A percentile compares a stretch with the other conserved stretches of the same genome.
Evolutionary conservation across 1,140 invertebrate species (phyloP).

Genomic region (Drosophila nigrodunni): DNA sequence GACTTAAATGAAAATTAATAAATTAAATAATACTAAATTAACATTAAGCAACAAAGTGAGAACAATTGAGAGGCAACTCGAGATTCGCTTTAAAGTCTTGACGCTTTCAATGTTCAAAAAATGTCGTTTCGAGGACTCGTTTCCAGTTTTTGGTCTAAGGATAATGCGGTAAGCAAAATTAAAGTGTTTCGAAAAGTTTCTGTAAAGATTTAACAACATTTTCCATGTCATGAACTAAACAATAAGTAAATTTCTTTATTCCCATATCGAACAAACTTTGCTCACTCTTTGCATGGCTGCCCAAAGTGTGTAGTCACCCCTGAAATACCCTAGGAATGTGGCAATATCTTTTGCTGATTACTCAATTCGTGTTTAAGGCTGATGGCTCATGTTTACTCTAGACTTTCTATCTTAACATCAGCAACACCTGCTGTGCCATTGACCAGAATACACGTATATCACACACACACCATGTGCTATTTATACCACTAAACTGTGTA

Average conservation of each 20-base stretch:
- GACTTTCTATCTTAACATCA: conserved; percentile 10
- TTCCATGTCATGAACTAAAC: not conserved
- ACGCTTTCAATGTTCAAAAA: conserved; percentile 38
- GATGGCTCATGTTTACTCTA: conserved; percentile 23
- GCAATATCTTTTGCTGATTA: conserved; percentile 43
- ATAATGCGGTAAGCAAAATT: conserved; percentile 63
- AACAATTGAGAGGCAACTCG: conserved; percentile 6
- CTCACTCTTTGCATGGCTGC: conserved; percentile 15
- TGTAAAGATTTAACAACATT: not conserved
- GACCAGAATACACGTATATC: conserved; percentile 5
- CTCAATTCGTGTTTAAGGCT: conserved; percentile 31
- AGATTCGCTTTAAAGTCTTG: not conserved
- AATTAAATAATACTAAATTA: conserved; percentile 54
- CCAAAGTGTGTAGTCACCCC: conserved; percentile 8
- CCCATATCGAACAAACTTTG: not conserved
- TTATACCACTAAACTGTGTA: not conserved
- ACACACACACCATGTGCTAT: not conserved
- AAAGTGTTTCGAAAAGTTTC: not conserved
- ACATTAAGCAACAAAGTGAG: conserved; percentile 49
- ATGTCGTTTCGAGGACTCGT: conserved; percentile 79
- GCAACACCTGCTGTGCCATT: conserved; percentile 4
- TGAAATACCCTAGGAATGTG: conserved; percentile 3
- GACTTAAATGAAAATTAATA: conserved; percentile 15
- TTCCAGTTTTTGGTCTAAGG: conserved; percentile 76
- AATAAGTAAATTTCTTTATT: too few relatives aligned